Base-by-base conservation (phyloP, 2,113 vertebrate genomes). In the Mixornis gularis region DNA sequence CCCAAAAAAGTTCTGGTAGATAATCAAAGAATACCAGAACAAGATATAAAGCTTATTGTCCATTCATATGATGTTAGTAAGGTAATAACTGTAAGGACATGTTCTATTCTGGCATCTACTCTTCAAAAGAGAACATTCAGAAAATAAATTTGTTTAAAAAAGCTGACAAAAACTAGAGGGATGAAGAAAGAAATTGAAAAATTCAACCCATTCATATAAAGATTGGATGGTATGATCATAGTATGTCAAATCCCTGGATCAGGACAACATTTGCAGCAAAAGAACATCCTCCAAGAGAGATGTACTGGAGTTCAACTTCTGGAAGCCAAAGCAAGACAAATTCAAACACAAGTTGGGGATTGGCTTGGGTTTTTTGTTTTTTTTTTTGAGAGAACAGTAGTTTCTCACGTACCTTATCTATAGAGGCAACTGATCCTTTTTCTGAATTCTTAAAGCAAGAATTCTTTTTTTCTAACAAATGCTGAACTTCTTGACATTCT, bases 401-500 rank as follows among this genome's bases (percentile, higher is more conserved):
- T 15, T 91, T 46, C 30, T 77, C 24, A 30, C 3, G 3, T 55
- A 83, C 93, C 87, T 95, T 94, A 91, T 62, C 71, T 62, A 92
- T 15, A 72, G 36, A 68, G 49, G 32, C 1, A 7, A 69, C 10
- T 4, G 13, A 51, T 48, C 62, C 24, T 66, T 66, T 69, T n/a
- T 3, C 73, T 79, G 22, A 79, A 68, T 41, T 89, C 69, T 76
- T 60, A 84, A 73, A 77, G 27, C 32, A 79, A 49, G 20, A 76
- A 27, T 60, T 49, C 4, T 20, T 73, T 69, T 60, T 56, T 59
- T 30, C 60, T 77, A 78, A 74, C 22, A 60, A 6, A 34, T 4
- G 17, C 30, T 87, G 52, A 78, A 52, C 21, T 59, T 73, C 64
- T 59, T 66, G 65, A 72, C 30, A 46, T 52, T 71, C 62, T 20